These are phyloP conservation scores for Chorisops tibialis DNA, from an alignment of 2,888 invertebrate genomes.

Conservation along the genomic window DNA sequence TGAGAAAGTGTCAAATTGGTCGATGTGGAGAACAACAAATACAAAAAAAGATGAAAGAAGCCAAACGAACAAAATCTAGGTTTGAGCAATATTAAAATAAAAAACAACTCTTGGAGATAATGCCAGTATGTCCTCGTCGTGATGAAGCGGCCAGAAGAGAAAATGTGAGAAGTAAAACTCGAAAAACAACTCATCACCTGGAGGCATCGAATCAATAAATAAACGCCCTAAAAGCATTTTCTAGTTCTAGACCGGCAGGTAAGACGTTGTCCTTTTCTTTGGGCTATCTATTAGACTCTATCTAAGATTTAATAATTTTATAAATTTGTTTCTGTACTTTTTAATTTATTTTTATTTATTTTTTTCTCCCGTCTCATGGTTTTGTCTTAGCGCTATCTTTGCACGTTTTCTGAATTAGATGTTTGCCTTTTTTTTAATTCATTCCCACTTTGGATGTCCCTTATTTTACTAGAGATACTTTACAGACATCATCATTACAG, in stretches of 20 bases:
- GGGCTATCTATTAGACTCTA: background rate
- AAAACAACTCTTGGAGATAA: too few relatives aligned
- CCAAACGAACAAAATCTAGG: too few relatives aligned
- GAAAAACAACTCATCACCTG: too few relatives aligned
- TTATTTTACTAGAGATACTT: too few relatives aligned
- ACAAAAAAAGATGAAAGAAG: too few relatives aligned
- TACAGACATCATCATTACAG: background rate
- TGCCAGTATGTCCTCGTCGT: too few relatives aligned
- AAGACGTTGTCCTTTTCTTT: constrained; percentile 13
- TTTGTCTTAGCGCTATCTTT: background rate
- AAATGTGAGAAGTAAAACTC: too few relatives aligned
- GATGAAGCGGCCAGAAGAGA: too few relatives aligned
- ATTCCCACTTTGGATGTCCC: background rate
- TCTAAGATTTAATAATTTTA: too few relatives aligned
- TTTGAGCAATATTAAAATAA: too few relatives aligned
- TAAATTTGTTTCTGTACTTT: background rate
- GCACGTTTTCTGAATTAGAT: background rate
- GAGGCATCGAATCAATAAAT: constrained; percentile 6
- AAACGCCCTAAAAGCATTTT: constrained; percentile 34
- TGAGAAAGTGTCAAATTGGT: too few relatives aligned
- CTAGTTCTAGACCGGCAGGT: constrained; percentile 25
- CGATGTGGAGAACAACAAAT: too few relatives aligned
- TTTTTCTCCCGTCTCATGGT: background rate
- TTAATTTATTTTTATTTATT: background rate
- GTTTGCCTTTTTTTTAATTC: background rate